Base-by-base conservation (phyloP, 2,113 vertebrate species). In the Pteruthius melanotis region DNA sequence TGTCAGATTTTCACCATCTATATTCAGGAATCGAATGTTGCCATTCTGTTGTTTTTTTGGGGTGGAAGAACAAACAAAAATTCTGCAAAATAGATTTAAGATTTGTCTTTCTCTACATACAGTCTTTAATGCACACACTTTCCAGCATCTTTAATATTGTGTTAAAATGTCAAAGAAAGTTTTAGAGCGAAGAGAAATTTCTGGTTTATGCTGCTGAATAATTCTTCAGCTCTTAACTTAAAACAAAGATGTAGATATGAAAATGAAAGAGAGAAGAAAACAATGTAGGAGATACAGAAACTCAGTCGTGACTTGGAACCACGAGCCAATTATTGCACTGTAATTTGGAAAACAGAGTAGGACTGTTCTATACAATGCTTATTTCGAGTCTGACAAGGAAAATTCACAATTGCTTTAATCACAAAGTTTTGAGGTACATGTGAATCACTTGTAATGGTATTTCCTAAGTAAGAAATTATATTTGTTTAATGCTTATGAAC, bases 301-400 rank as follows among this genome's bases (percentile, higher is more conserved):
- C 69, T 96, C 77, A 84, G 87, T 97, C 87, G 74, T 95, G 96
- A 96, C 93, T 96, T 61, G 87, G 56, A 95, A 56, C 93, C 82
- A 78, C 2, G 6, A 95, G 40, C 27, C 60, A 91, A 76, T 93
- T 91, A 97, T 75, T 92, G 81, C 45, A 52, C 89, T 95, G 72
- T 82, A 94, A 91, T 95, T 92, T 94, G 53, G 61, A 94, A 94
- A 95, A 89, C 40, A 71, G 69, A 89, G 76, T 84, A 84, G 89
- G 83, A 91, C 78, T 90, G 56, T 69, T 91, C 87, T 57, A 56
- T 33, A 82, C 49, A 93, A 64, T 57, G 40, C 65, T 72, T 76
- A 64, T 84, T 89, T 87, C 13, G 4, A 89, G 65, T 30, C 52
- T 95, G 95, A 97, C 89, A 93, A 50, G 44, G 91, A 84, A 95